Evolutionary conservation across 2,888 invertebrate genomes (phyloP).

Genomic region (Folsomia candida): DNA sequence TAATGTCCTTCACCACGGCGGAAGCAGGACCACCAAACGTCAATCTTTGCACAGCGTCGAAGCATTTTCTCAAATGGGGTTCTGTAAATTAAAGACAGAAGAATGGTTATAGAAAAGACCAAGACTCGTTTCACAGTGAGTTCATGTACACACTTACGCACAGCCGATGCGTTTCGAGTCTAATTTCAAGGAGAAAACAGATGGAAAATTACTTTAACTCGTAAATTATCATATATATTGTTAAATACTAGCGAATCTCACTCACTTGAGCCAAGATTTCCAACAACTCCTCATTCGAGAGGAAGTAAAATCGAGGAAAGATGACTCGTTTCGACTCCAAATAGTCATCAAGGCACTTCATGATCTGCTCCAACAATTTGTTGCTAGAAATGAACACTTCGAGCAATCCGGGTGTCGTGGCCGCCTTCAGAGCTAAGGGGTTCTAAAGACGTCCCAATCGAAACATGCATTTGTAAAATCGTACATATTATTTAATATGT

Average conservation of each 20-base stretch:
- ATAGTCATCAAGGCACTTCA: conserved; percentile 85
- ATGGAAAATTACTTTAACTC: no score
- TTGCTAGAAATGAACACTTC: conserved; percentile 72
- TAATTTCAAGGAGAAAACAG: no score
- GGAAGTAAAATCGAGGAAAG: conserved; percentile 84
- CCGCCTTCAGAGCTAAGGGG: conserved; percentile 76
- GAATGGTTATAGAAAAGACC: conserved; percentile 84
- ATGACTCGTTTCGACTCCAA: conserved; percentile 82
- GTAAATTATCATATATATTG: background rate
- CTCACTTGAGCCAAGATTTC: conserved; percentile 81
- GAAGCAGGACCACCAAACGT: conserved; percentile 63
- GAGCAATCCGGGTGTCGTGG: conserved; percentile 68
- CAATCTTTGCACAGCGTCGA: conserved; percentile 75
- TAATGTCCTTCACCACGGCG: conserved; percentile 63
- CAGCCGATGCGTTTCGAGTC: no score
- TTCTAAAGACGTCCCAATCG: conserved; percentile 57
- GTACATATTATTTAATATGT: no score
- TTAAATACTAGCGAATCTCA: conserved; percentile 34
- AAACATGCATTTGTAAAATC: background rate
- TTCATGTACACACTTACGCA: no score
- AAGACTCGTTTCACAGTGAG: no score
- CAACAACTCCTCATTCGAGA: conserved; percentile 83
- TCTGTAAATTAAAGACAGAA: conserved; percentile 85
- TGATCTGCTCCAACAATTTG: conserved; percentile 77
- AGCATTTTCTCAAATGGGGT: conserved; percentile 84